Evolutionary conservation across 2,888 invertebrate species (phyloP), one percentile per base, ranked within the genome.

Genomic region (Alitta virens): DNA sequence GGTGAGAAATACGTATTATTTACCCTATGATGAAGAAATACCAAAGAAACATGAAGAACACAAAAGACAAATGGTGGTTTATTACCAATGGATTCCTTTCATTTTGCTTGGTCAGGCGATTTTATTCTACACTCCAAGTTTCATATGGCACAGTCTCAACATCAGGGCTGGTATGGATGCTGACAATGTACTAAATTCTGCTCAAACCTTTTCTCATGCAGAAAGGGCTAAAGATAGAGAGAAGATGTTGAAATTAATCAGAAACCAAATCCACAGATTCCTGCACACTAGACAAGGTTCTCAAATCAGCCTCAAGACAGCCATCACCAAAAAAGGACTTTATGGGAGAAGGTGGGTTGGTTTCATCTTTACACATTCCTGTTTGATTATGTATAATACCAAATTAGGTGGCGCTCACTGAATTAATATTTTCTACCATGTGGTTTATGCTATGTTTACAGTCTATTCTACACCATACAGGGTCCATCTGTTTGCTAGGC

Each of bases 51-150:
- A 74, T 0, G 69, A 74, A 27, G 60, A 60, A 7, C 42, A 51
- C n/a, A 51, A 60, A 27, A 25, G 50, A 21, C 33, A 26, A 9
- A 21, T 62, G 64, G 52, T 74, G 24, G 59, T 68, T 21, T 72
- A 72, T 60, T 72, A 72, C 63, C 72, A 72, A 58, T 71, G 71
- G 67, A 64, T 67, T 69, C 76, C 76, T 12, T 75, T 77, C 65
- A 75, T 76, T 65, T 69, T 77, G 25, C 75, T 80, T 27, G 65
- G 74, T 61, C 76, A 76, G 63, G 80, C 80, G 2, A 70, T 81
- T 58, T 69, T 74, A 65, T 80, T 80, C 71, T 80, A 79, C 63
- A 21, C 59, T 1, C 66, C 68, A 0, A 52, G 62, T 38, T 42
- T 55, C 14, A 26, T 68, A 23, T 68, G 68, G 68, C 65, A 57